Conservation (phyloP, 2,888 invertebrate species). For the Cactoblastis cactorum region DNA sequence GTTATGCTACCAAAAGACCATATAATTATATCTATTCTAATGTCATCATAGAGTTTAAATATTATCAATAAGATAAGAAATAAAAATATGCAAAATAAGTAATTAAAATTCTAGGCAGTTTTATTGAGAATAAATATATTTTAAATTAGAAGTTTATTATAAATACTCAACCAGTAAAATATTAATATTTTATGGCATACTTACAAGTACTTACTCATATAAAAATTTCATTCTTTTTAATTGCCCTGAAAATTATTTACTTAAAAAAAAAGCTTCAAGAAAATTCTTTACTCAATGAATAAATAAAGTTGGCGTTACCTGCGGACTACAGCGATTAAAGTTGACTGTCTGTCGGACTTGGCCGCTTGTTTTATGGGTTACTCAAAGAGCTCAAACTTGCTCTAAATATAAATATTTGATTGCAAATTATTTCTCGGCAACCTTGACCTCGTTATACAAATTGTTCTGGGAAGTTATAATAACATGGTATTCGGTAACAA, state of each 20-base stretch:
- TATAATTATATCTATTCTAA: slow-evolving; percentile 1
- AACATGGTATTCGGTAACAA: too few relatives aligned
- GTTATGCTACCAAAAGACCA: neutral
- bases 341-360: slow-evolving; percentile 9
- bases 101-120: neutral
- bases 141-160: neutral
- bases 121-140: neutral
- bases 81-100: too few relatives aligned
- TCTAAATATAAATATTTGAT: slow-evolving; percentile 4
- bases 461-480: too few relatives aligned
- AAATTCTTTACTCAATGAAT: neutral
- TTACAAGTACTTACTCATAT: too few relatives aligned
- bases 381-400: neutral
- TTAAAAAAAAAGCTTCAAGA: too few relatives aligned
- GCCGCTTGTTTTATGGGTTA: neutral
- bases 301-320: slow-evolving; percentile 9
- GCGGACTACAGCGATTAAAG: slow-evolving; percentile 6
- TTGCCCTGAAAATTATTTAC: too few relatives aligned
- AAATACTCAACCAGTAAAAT: too few relatives aligned
- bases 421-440: neutral
- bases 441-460: neutral
- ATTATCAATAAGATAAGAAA: too few relatives aligned
- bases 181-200: too few relatives aligned
- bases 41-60: neutral
- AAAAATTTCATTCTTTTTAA: too few relatives aligned